Base-by-base conservation (phyloP, 2,113 vertebrate genomes). In the Laterallus jamaicensis region DNA sequence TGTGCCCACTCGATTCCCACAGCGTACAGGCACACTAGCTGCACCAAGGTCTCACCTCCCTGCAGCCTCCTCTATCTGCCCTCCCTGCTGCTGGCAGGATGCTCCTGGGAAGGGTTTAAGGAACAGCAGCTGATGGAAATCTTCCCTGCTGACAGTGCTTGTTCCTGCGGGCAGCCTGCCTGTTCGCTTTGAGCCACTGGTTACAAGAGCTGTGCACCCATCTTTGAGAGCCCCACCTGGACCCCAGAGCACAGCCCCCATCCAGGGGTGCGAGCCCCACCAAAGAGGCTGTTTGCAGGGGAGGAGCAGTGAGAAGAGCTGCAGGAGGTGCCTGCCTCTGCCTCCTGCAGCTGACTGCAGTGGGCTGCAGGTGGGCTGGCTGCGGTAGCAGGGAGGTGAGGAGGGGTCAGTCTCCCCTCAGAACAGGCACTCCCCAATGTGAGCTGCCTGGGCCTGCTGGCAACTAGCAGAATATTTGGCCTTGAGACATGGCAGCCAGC, bases 1-100 rank as follows among this genome's bases (percentile, higher is more conserved):
- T 49, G 9, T 50, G 28, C 39, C 22, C 0, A 0, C 28, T 52
- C 1, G 2, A 15, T n/a, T 55, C 77, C 20, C 4, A 0, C 0
- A 3, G 76, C 4, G 2, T 15, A 5, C 13, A 5, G 15, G 6
- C 15, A 11, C 2, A 0, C 1, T 2, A 1, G 2, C 17, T 10
- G 18, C 24, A 18, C 9, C 22, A 19, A 47, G 58, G 22, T 39
- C 5, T 20, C 39, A 26, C 18, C 44, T 64, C 32, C 68, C 22
- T 14, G 18, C 5, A 17, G 2, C 11, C 7, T 52, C 24, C 24
- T 40, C 1, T 1, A 59, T 59, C 81, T 81, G 54, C 39, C 40
- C 13, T 31, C 71, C 25, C 37, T 47, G 20, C 35, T 52, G 32
- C 85, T 37, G 42, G 25, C 4, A 2, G 59, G 64, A 22, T 62